Percentiles rank a stretch among this genome's conserved stretches.
phyloP scores from a whole-genome alignment of 1,140 invertebrate species.

The Trypoxylus dichotomus region DNA sequence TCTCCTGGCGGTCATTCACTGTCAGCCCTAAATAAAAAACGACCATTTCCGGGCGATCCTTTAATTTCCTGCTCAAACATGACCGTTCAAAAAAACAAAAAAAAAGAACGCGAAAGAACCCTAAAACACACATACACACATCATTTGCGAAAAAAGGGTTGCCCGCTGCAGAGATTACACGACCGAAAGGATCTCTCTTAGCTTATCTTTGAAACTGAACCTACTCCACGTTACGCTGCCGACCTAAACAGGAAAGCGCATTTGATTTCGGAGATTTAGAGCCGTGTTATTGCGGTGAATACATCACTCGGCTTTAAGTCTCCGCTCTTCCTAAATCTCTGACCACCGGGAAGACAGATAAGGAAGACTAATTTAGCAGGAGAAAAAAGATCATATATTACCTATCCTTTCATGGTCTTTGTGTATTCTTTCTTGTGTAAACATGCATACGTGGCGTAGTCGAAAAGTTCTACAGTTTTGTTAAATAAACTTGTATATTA shows the following conservation, averaged over 20 bases:
- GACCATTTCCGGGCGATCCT: neutral
- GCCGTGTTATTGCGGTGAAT: slow-evolving; percentile 14
- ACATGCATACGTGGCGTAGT: neutral
- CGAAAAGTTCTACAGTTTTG: no score
- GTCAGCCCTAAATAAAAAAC: neutral
- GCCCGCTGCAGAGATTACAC: neutral
- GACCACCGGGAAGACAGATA: slow-evolving; percentile 20
- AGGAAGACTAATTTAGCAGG: slow-evolving; percentile 12
- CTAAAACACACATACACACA: slow-evolving; percentile 2
- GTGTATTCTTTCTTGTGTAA: neutral
- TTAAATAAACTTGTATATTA: no score
- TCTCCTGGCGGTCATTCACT: neutral
- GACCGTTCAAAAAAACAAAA: neutral
- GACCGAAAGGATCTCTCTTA: neutral
- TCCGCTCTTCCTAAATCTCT: neutral
- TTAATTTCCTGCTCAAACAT: slow-evolving; percentile 19
- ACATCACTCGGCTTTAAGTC: slow-evolving; percentile 13
- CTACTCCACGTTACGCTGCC: neutral
- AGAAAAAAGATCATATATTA: slow-evolving; percentile 3
- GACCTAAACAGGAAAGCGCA: neutral
- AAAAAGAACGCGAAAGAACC: neutral
- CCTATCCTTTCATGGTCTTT: neutral
- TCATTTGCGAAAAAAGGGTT: slow-evolving; percentile 11
- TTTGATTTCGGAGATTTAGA: slow-evolving; percentile 17
- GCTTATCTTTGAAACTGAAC: neutral